Percentiles rank a stretch among this genome's conserved stretches.
These are phyloP conservation scores for Ammodytes marinus DNA, from an alignment of 2,113 vertebrate genomes.

Conservation along the genomic window DNA sequence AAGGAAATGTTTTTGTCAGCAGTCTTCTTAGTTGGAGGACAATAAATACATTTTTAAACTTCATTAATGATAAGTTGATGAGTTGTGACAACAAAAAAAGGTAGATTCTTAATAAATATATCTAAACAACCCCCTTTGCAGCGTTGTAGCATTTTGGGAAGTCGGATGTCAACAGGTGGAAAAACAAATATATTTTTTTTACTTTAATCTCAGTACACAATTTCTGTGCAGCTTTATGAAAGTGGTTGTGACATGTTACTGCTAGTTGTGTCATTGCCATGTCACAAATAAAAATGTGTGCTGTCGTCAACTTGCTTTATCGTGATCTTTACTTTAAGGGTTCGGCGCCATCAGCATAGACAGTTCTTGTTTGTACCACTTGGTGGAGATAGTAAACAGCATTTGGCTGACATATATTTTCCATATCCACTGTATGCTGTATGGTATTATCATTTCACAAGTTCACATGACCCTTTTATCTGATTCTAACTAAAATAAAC, in stretches of 20 bases:
- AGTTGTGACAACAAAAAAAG: neutral
- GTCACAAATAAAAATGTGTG: neutral
- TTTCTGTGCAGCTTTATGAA: neutral
- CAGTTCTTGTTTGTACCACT: conserved; percentile 61
- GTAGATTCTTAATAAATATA: neutral
- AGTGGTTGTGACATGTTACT: neutral
- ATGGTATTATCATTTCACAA: neutral
- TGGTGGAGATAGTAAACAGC: conserved; percentile 46
- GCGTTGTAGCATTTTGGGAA: neutral
- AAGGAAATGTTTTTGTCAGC: conserved; percentile 36
- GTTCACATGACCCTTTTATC: neutral
- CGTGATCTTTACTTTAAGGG: neutral
- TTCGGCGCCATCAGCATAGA: neutral
- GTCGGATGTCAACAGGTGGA: neutral
- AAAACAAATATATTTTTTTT: neutral
- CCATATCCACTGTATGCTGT: neutral
- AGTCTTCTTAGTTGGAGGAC: neutral
- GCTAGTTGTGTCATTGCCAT: neutral
- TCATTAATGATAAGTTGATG: neutral
- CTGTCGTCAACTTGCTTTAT: neutral
- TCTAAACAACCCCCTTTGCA: neutral
- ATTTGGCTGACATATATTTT: neutral
- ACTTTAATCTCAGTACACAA: neutral
- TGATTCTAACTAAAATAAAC: neutral
- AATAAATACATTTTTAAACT: neutral